A percentile compares a stretch with the other conserved stretches of the same genome.
Conservation (phyloP, 2,113 vertebrate species). For the Melospiza melodia region DNA sequence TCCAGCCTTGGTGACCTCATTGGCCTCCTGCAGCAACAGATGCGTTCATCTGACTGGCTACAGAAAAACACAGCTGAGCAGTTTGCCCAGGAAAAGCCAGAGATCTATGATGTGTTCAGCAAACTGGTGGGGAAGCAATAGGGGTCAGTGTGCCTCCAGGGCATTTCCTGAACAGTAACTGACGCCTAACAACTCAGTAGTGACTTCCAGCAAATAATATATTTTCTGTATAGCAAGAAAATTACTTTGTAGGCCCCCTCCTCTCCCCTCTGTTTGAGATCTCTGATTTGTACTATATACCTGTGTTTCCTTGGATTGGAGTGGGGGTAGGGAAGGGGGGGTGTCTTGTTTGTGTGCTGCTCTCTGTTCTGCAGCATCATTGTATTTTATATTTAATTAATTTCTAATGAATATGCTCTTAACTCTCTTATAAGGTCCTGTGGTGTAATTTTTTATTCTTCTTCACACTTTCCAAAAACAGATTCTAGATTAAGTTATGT, state of each 20-base stretch:
- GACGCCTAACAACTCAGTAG: neutral
- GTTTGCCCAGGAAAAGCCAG: conserved; percentile 83
- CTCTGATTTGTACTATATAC: conserved; percentile 47
- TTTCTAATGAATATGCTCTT: conserved; percentile 62
- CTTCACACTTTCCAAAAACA: neutral
- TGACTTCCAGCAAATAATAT: conserved; percentile 36
- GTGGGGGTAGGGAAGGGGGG: neutral
- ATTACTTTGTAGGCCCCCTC: conserved; percentile 38
- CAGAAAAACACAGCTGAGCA: conserved; percentile 83
- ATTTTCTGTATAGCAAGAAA: conserved; percentile 56
- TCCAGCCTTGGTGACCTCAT: conserved; percentile 78
- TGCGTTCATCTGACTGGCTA: conserved; percentile 81
- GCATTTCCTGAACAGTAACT: neutral
- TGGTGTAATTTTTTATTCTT: conserved; percentile 7
- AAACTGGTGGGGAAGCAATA: conserved; percentile 80
- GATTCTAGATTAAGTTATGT: neutral
- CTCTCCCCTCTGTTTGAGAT: neutral
- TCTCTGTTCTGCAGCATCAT: neutral
- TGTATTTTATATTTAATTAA: conserved; percentile 59
- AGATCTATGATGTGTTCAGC: conserved; percentile 84
- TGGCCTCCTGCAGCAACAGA: conserved; percentile 81
- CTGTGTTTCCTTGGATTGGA: neutral
- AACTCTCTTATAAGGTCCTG: conserved; percentile 3
- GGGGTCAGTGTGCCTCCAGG: neutral
- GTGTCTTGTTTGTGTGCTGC: neutral